These are phyloP conservation scores for Chondrosia reniformis DNA, from an alignment of 37 sponge, comb jelly and placozoan species.

Conservation along the genomic window DNA sequence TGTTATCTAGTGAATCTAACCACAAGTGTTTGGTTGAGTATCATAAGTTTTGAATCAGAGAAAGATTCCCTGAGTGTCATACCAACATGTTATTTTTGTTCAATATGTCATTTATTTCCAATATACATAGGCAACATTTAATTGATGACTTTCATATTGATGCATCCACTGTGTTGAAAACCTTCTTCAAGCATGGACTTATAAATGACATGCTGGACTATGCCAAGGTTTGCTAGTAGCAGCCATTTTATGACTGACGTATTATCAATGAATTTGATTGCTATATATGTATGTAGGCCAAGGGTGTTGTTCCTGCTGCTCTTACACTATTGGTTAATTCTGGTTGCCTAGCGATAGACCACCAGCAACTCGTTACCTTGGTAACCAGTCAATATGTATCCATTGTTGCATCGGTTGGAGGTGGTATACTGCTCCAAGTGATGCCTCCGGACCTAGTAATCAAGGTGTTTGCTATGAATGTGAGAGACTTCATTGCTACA, in stretches of 20 bases:
- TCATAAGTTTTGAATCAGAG: too few species aligned
- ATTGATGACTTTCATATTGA: conserved; percentile 8
- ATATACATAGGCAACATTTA: not conserved
- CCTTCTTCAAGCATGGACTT: conserved; percentile 49
- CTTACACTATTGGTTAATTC: conserved; percentile 24
- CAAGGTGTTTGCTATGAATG: conserved; percentile 42
- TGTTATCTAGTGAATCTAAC: too few species aligned
- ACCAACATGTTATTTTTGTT: not conserved
- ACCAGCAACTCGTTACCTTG: conserved; percentile 30
- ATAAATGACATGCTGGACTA: conserved; percentile 60
- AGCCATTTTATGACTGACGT: not conserved
- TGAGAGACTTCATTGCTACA: not conserved
- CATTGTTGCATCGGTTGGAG: conserved; percentile 18
- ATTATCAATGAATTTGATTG: not conserved
- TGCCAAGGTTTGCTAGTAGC: conserved; percentile 46
- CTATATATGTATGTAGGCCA: conserved; percentile 32
- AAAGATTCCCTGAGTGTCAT: too few species aligned
- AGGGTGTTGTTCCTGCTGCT: conserved; percentile 37
- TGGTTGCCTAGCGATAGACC: conserved; percentile 31
- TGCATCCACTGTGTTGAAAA: conserved; percentile 29
- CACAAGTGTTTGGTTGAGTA: too few species aligned
- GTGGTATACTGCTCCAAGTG: conserved; percentile 59
- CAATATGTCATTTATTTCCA: not conserved
- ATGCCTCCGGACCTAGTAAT: conserved; percentile 57
- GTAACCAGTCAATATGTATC: conserved; percentile 49